Evolutionary conservation across 2,797 vertebrate genomes (phyloP).

Genomic region (Staurois parvus): DNA sequence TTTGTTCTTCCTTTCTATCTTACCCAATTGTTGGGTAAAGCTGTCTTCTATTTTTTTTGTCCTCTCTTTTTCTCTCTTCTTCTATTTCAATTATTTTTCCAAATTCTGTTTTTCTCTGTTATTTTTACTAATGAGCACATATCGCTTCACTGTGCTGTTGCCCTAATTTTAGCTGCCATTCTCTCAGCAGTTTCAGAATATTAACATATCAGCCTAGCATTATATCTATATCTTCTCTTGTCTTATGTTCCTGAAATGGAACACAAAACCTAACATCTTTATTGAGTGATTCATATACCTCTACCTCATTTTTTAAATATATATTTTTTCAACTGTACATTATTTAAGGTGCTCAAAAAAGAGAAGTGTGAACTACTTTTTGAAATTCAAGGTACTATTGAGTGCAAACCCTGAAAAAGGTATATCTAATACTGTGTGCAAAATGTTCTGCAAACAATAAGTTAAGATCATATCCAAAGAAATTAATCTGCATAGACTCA

Average conservation of each 20-base stretch:
- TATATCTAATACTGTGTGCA: no score
- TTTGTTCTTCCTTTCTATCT: neutral
- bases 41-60: neutral
- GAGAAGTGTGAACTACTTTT: no score
- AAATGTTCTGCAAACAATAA: no score
- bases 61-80: neutral
- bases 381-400: no score
- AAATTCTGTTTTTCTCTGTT: neutral
- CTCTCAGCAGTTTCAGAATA: constrained; percentile 17
- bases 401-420: no score
- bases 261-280: neutral
- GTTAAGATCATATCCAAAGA: no score
- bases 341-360: no score
- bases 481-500: no score
- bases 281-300: no score
- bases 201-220: neutral
- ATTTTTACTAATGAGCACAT: constrained; percentile 22
- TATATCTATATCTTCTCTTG: neutral
- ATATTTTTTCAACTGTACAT: no score
- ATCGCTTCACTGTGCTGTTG: constrained; percentile 1
- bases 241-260: neutral
- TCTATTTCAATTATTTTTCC: neutral
- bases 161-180: constrained; percentile 1
- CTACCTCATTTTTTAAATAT: no score
- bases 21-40: neutral